These are phyloP conservation scores for Parasteatoda lunata DNA, from an alignment of 2,888 invertebrate species.

Conservation along the genomic window DNA sequence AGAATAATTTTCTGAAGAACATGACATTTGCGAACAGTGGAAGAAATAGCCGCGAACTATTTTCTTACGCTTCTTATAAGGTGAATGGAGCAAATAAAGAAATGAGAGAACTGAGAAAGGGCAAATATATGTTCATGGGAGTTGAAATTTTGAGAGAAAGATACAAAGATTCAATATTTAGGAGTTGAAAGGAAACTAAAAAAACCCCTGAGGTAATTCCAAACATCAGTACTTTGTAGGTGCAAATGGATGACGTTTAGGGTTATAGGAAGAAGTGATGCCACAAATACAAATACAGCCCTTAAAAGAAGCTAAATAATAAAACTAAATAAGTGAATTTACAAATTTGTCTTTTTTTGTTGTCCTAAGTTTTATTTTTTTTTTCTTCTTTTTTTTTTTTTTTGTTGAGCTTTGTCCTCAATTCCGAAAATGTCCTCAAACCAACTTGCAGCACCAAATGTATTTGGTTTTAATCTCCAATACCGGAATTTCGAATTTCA, in stretches of 20 bases:
- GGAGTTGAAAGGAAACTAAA: slow-evolving; percentile 36
- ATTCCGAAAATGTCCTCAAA: no score
- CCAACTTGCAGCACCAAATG: no score
- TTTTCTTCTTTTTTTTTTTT: no score
- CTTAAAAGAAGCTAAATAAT: no score
- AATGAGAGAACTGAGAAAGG: slow-evolving; percentile 14
- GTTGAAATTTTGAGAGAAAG: slow-evolving; percentile 17
- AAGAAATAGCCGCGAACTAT: slow-evolving; percentile 28
- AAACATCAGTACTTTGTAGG: slow-evolving; percentile 31
- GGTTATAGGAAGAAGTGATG: background rate
- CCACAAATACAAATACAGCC: no score
- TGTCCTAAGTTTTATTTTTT: no score
- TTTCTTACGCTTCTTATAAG: slow-evolving; percentile 11
- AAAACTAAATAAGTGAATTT: no score
- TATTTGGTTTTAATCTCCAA: no score
- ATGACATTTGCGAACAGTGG: background rate
- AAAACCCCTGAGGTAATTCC: slow-evolving; percentile 39
- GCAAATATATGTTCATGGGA: slow-evolving; percentile 39
- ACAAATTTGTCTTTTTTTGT: no score
- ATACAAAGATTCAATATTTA: slow-evolving; percentile 57
- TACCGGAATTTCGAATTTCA: no score
- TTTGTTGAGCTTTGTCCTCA: no score
- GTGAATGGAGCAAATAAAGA: slow-evolving; percentile 24
- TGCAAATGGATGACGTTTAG: slow-evolving; percentile 19
- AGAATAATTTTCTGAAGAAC: slow-evolving; percentile 19